These are phyloP conservation scores for Gephyroberyx darwinii DNA, from an alignment of 2,797 vertebrate genomes.

Conservation along the genomic window DNA sequence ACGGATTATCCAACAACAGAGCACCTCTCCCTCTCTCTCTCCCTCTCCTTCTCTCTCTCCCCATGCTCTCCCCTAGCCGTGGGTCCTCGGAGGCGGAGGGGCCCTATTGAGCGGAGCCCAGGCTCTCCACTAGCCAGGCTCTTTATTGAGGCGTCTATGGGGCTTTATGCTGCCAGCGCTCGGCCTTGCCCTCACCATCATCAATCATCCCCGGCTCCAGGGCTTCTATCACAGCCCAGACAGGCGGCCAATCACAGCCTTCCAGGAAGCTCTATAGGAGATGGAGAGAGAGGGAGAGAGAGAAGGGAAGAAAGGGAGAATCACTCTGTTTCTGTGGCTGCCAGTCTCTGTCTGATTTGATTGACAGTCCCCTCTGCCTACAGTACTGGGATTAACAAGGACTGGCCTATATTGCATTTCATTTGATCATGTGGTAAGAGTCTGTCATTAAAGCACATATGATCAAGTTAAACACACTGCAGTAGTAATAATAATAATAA, in stretches of 20 bases:
- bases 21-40: conserved; percentile 90
- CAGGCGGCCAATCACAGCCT: conserved; percentile 91
- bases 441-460: conserved; percentile 59
- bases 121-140: conserved; percentile 91
- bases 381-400: conserved; percentile 57
- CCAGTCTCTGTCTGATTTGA: conserved; percentile 67
- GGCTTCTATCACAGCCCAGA: conserved; percentile 89
- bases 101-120: conserved; percentile 91
- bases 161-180: conserved; percentile 93
- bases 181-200: conserved; percentile 97
- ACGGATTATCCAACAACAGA: conserved; percentile 98
- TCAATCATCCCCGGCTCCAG: conserved; percentile 96
- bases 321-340: conserved; percentile 70
- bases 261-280: conserved; percentile 84
- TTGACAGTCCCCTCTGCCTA: conserved; percentile 65
- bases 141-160: conserved; percentile 94
- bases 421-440: conserved; percentile 62
- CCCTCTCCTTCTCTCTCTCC: conserved; percentile 65
- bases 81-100: conserved; percentile 77
- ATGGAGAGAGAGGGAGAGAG: conserved; percentile 72
- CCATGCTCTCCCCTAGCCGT: conserved; percentile 66
- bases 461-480: conserved; percentile 48
- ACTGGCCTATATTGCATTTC: conserved; percentile 44
- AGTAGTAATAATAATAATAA: conserved; percentile 49
- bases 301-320: conserved; percentile 55